Base-by-base conservation (phyloP, 2,888 invertebrate species). In the Drosophila longiperda region DNA sequence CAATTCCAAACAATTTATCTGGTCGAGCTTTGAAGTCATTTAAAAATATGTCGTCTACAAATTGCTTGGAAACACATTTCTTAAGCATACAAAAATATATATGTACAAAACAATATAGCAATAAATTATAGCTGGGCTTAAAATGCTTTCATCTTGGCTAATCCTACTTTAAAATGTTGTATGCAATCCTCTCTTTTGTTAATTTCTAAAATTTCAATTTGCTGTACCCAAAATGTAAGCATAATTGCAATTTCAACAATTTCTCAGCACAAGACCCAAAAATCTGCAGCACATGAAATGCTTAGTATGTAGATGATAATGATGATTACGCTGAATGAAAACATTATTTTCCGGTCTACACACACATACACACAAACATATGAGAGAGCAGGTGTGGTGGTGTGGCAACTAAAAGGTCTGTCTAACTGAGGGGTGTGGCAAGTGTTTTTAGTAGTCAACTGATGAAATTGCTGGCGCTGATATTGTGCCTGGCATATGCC, bases 271-370 rank as follows among this genome's bases (percentile, higher is more conserved):
- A 23, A 57, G 42, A 7, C 34, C n/a, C 59, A 54, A 45, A 66
- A 68, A 65, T 61, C 50, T 67, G 62, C 38, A 36, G 59, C 57
- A 66, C 59, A 63, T 23, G 54, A 60, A 54, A 61, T 23, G 42
- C 50, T 61, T 33, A 29, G 45, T 36, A 52, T 49, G 49, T 57
- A 45, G 57, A 53, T 75, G 73, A 74, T 74, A 78, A 76, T 74
- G 82, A 76, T 88, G 76, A 86, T 81, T 83, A 64, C 69, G 78
- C 71, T 81, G 69, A 85, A 88, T 88, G 83, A 88, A 87, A 88
- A 69, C 59, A 69, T 69, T 70, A 85, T 77, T 83, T 85, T 65
- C 57, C 55, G 7, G 50, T 49, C 61, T 63, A 65, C 38, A 73
- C 34, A 55, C 42, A 58, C 9, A 59, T 20, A 52, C 9, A 64